Evolutionary conservation across 2,888 invertebrate species (phyloP), one percentile per base, ranked within the genome.

Genomic region (Orgyia antiqua): DNA sequence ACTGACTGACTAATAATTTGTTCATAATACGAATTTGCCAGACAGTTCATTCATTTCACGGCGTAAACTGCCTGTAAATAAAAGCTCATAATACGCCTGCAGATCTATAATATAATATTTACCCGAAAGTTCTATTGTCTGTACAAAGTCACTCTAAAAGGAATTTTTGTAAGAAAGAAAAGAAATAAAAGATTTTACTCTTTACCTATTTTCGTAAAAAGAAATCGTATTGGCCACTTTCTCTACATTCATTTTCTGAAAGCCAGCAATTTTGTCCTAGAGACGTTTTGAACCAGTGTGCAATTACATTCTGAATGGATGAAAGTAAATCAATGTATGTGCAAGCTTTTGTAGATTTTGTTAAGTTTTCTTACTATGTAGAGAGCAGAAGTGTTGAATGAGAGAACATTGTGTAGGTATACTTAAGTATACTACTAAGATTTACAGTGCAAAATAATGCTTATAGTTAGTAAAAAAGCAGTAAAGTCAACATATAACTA

Each of bases 291-390:
- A 50, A 51, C 49, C 51, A 49, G 45, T 53, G 58, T 66, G 62
- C 69, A 62, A 68, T 71, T 68, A 69, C 61, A 45, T 46, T 43
- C 39, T 60, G 54, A 68, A 64, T 68, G 52, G 58, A 28, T 36
- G 36, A 50, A 45, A 46, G 43, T 66, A 59, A 62, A 68, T 67
- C 65, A 60, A 55, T 43, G 58, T 60, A 44, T 48, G 42, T 42
- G 45, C 41, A 36, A 25, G 26, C 29, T 29, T 47, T 37, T 34
- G 31, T 30, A 27, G 25, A 25, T 11, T 32, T 42, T 37, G 42
- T 49, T 30, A 33, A 42, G 32, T 29, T 46, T 43, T 34, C 44
- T 38, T 40, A 29, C 10, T n/a, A n/a, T n/a, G n/a, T n/a, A n/a
- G n/a, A n/a, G n/a, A n/a, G n/a, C n/a, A n/a, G n/a, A 13, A 20